A percentile compares a stretch with the other conserved stretches of the same genome.
phyloP scores from a whole-genome alignment of 2,888 invertebrate species.

The Lapara coniferarum region DNA sequence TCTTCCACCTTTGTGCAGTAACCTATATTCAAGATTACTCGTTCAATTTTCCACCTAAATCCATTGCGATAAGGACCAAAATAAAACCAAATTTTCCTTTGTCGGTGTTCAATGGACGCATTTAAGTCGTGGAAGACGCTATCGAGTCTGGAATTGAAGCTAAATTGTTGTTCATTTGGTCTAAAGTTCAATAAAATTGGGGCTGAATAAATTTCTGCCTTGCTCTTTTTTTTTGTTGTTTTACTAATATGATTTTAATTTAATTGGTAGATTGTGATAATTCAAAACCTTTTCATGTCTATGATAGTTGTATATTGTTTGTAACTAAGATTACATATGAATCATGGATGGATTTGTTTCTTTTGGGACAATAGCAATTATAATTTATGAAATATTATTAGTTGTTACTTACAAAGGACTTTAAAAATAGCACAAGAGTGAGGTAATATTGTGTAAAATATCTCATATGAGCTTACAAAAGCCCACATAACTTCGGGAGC shows the following conservation, averaged over 20 bases:
- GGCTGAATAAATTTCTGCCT: background rate
- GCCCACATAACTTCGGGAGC: too few species aligned
- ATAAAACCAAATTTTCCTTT: background rate
- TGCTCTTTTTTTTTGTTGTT: background rate
- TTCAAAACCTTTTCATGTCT: too few species aligned
- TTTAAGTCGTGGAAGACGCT: constrained; percentile 12
- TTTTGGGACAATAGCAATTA: too few species aligned
- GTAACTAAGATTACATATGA: too few species aligned
- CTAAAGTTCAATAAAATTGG: background rate
- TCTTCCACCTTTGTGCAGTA: constrained; percentile 34
- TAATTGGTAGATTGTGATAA: too few species aligned
- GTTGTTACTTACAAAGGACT: too few species aligned
- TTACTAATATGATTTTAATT: too few species aligned
- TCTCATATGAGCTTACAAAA: too few species aligned
- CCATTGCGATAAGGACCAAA: constrained; percentile 18
- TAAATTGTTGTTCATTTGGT: constrained; percentile 22
- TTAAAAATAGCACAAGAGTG: too few species aligned
- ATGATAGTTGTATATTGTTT: background rate
- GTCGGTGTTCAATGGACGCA: constrained; percentile 10
- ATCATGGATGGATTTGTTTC: too few species aligned
- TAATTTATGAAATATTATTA: too few species aligned
- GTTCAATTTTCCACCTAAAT: constrained; percentile 27
- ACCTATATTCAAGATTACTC: constrained; percentile 14
- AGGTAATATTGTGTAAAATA: too few species aligned
- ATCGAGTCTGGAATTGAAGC: constrained; percentile 15